Percentiles rank a stretch among this genome's conserved stretches.
phyloP scores from a whole-genome alignment of 2,797 vertebrate species.

The Brachyalestes nurse region DNA sequence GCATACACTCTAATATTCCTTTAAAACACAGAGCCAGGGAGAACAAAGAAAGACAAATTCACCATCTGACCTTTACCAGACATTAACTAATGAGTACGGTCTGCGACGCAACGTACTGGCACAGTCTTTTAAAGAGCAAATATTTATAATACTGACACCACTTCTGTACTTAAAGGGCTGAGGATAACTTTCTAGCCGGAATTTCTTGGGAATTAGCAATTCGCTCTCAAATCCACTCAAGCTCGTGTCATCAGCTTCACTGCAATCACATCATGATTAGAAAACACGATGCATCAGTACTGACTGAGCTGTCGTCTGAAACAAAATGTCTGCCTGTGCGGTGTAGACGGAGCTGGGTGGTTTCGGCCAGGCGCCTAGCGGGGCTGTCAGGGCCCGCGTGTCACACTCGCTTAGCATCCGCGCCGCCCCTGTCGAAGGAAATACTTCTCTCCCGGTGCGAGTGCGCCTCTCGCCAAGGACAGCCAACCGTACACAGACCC shows the following conservation, averaged over 20 bases:
- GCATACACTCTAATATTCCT: neutral
- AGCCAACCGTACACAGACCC: conserved; percentile 68
- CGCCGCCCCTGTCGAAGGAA: conserved; percentile 70
- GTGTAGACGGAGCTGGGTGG: conserved; percentile 50
- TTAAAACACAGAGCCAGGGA: conserved; percentile 27
- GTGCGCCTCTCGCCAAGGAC: conserved; percentile 62
- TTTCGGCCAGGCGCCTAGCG: conserved; percentile 66
- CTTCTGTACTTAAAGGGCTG: neutral
- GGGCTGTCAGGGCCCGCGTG: conserved; percentile 78
- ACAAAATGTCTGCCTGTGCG: conserved; percentile 52
- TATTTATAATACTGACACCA: conserved; percentile 39
- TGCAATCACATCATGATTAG: neutral
- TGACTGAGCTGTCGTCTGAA: conserved; percentile 31
- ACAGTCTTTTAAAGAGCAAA: conserved; percentile 38
- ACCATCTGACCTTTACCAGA: conserved; percentile 28
- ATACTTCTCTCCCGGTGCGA: conserved; percentile 71
- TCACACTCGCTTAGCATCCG: conserved; percentile 81
- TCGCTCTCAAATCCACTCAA: conserved; percentile 2
- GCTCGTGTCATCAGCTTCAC: neutral
- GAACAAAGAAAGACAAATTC: conserved; percentile 34
- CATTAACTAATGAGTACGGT: conserved; percentile 29
- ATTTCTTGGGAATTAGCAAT: neutral
- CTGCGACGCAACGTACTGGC: neutral
- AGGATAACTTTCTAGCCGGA: neutral
- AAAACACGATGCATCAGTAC: neutral